These are phyloP conservation scores for Tillus elongatus DNA, from an alignment of 2,888 invertebrate genomes.

Conservation along the genomic window DNA sequence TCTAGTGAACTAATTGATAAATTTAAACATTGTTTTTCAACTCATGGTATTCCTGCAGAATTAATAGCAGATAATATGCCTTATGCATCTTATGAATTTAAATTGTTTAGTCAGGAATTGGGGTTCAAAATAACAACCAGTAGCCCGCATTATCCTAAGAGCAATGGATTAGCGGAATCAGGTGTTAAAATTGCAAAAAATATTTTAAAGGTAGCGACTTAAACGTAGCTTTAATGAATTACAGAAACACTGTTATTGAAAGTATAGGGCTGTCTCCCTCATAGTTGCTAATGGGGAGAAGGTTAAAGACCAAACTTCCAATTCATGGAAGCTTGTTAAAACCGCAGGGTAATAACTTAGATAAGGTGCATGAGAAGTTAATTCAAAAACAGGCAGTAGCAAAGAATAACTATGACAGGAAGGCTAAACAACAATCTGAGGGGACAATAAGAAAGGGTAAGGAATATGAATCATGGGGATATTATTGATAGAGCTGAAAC, in stretches of 20 bases:
- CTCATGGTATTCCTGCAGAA: constrained; percentile 15
- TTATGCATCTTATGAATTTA: constrained; percentile 15
- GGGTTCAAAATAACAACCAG: constrained; percentile 16
- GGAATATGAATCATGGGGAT: constrained; percentile 3
- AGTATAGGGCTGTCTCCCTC: background rate
- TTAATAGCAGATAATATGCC: constrained; percentile 20
- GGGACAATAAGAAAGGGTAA: constrained; percentile 3
- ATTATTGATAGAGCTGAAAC: constrained; percentile 1
- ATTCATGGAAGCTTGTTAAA: background rate
- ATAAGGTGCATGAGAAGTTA: background rate
- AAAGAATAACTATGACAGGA: background rate
- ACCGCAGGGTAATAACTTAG: background rate
- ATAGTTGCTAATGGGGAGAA: background rate
- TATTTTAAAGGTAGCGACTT: background rate
- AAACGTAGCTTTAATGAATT: background rate
- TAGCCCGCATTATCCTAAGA: constrained; percentile 19
- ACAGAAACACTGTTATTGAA: background rate
- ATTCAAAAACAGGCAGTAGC: background rate
- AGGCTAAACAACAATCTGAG: constrained; percentile 3
- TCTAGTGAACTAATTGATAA: constrained; percentile 10
- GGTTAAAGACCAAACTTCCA: background rate
- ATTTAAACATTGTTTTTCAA: constrained; percentile 16
- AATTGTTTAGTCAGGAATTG: constrained; percentile 18
- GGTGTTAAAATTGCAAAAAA: constrained; percentile 11
- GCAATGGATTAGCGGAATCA: constrained; percentile 19